These are phyloP conservation scores for Drosophila mayri DNA, from an alignment of 1,140 invertebrate species.

Conservation along the genomic window DNA sequence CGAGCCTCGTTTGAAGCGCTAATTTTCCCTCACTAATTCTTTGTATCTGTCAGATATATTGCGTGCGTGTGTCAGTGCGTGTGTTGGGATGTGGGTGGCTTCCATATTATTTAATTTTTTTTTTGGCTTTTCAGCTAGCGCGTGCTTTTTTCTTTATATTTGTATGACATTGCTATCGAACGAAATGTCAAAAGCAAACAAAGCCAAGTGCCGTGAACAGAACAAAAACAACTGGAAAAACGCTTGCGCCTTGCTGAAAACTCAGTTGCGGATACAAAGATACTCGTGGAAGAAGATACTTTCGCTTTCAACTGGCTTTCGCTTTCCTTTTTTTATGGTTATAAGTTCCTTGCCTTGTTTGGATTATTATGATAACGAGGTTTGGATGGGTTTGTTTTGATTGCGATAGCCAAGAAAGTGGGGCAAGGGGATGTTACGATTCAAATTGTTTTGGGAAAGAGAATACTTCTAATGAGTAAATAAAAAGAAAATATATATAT, in stretches of 20 bases:
- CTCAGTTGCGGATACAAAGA: constrained; percentile 41
- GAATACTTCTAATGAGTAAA: background rate
- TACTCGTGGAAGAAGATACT: constrained; percentile 50
- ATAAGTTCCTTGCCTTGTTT: constrained; percentile 22
- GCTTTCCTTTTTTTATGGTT: constrained; percentile 50
- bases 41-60: constrained; percentile 34
- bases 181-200: constrained; percentile 79
- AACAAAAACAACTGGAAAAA: constrained; percentile 59
- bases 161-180: constrained; percentile 77
- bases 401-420: constrained; percentile 15
- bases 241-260: constrained; percentile 56
- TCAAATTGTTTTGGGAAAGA: background rate
- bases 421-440: background rate
- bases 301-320: constrained; percentile 65
- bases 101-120: constrained; percentile 37
- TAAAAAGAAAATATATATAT: background rate
- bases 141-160: constrained; percentile 77
- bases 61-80: constrained; percentile 37
- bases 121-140: constrained; percentile 48
- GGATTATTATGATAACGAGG: constrained; percentile 31
- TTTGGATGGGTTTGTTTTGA: constrained; percentile 46
- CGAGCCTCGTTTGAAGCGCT: constrained; percentile 28
- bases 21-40: constrained; percentile 41
- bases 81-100: constrained; percentile 41
- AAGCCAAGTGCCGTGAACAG: constrained; percentile 58